A percentile compares a stretch with the other conserved stretches of the same genome.
These are phyloP conservation scores for Chalcosyrphus nemorum DNA, from an alignment of 2,888 invertebrate species.

Conservation along the genomic window DNA sequence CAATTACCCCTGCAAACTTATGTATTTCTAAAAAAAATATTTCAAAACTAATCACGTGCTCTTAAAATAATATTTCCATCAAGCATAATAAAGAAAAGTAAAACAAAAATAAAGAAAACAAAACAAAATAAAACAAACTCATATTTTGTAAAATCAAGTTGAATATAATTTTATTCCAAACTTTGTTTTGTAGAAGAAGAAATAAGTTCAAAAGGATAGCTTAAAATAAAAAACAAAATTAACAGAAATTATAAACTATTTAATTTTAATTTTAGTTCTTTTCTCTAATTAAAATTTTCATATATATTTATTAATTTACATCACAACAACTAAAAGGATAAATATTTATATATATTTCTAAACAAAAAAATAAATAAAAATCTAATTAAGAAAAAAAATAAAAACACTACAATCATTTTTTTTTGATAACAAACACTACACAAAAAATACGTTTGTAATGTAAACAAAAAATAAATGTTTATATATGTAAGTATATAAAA, in stretches of 20 bases:
- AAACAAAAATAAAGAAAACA: slow-evolving; percentile 12
- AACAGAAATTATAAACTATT: slow-evolving; percentile 31
- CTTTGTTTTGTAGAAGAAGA: background rate
- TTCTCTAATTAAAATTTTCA: background rate
- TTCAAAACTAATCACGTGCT: background rate
- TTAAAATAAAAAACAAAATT: slow-evolving; percentile 24
- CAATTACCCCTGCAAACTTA: too few species aligned
- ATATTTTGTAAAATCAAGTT: slow-evolving; percentile 14
- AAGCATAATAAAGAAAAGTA: slow-evolving; percentile 14
- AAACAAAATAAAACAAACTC: slow-evolving; percentile 18
- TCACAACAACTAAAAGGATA: slow-evolving; percentile 44
- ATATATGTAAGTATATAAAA: slow-evolving; percentile 38
- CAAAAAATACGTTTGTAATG: slow-evolving; percentile 29
- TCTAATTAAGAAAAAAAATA: slow-evolving; percentile 12
- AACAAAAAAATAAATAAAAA: slow-evolving; percentile 63
- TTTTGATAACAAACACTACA: slow-evolving; percentile 46
- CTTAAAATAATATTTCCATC: background rate
- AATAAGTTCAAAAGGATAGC: background rate
- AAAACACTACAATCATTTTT: slow-evolving; percentile 21
- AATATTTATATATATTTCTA: slow-evolving; percentile 37
- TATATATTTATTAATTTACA: slow-evolving; percentile 19
- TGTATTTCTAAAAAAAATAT: too few species aligned
- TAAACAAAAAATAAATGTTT: slow-evolving; percentile 34
- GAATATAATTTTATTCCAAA: slow-evolving; percentile 27
- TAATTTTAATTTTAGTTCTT: background rate